Base-by-base conservation (phyloP, 2,888 invertebrate genomes). In the Ypsolopha scabrella region DNA sequence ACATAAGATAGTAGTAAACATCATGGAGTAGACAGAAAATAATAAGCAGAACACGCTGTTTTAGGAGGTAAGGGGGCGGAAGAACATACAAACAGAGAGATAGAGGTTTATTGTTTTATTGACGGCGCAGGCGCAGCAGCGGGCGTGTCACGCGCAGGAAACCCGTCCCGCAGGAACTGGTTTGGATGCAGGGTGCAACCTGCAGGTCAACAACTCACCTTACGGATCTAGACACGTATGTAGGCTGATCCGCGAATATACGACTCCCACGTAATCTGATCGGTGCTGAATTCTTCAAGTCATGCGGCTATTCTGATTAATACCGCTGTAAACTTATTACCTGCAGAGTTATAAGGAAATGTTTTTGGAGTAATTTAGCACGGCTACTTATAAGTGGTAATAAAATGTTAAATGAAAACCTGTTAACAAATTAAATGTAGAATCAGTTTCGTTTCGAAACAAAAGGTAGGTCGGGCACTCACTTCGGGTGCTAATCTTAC, bases 131-230 rank as follows among this genome's bases (percentile, higher is more conserved):
- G n/a, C 9, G 45, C 38, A 38, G 24, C 38, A 14, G 38, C 38
- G 38, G 48, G 39, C 47, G 47, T 43, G 24, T 43, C 43, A 34
- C 9, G 13, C 47, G 57, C 55, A 54, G 55, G 61, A 60, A 63
- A 60, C 48, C 56, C 64, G 62, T 64, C 62, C 65, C 60, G 57
- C 58, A 58, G 61, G 70, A 76, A 81, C 80, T 68, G 80, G 82
- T 82, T 80, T 80, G 68, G 68, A 72, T 65, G 67, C 69, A 67
- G 73, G 72, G 72, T 70, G 74, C 73, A 72, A 62, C 9, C 60
- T 68, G 67, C 77, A 67, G 79, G 79, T 80, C 81, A 78, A 71
- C 77, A 68, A 73, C 74, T 74, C 76, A 74, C 72, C 72, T 74
- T 65, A 68, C 65, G 70, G 75, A 74, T 72, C 74, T 72, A 70